Evolutionary conservation across 2,113 vertebrate genomes (phyloP).

Genomic region (Strigops habroptila): DNA sequence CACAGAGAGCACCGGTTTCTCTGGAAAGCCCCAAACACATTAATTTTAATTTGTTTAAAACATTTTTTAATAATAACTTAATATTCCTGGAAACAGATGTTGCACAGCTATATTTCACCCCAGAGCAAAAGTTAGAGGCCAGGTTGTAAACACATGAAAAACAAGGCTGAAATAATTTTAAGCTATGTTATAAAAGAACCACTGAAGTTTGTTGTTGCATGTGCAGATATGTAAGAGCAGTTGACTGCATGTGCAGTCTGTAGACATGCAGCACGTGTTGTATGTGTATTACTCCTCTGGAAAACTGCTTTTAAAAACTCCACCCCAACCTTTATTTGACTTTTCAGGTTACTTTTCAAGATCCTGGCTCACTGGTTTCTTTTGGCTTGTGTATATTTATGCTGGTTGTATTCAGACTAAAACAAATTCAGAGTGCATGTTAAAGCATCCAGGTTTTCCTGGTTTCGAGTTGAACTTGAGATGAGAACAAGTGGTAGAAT

Average conservation of each 20-base stretch:
- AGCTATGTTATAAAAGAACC: neutral
- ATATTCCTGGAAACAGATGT: constrained; percentile 6
- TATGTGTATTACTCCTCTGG: neutral
- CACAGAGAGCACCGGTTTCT: neutral
- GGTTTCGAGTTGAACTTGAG: constrained; percentile 3
- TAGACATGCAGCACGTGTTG: neutral
- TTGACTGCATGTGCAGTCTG: neutral
- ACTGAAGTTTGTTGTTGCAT: neutral
- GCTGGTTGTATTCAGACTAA: neutral
- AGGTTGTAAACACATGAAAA: constrained; percentile 24
- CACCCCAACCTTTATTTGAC: neutral
- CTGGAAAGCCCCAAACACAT: neutral
- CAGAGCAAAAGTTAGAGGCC: neutral
- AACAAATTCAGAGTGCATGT: neutral
- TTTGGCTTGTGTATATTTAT: neutral
- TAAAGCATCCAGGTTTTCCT: constrained; percentile 28
- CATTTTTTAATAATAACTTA: constrained; percentile 4
- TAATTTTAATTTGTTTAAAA: constrained; percentile 10
- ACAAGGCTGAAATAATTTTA: neutral
- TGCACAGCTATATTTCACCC: neutral
- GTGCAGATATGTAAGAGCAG: neutral
- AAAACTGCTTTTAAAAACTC: neutral
- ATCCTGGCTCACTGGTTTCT: neutral
- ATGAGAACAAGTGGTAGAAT: constrained; percentile 27
- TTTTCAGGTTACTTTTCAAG: neutral